phyloP scores from a whole-genome alignment of 2,797 vertebrate genomes.

The Avahi laniger region DNA sequence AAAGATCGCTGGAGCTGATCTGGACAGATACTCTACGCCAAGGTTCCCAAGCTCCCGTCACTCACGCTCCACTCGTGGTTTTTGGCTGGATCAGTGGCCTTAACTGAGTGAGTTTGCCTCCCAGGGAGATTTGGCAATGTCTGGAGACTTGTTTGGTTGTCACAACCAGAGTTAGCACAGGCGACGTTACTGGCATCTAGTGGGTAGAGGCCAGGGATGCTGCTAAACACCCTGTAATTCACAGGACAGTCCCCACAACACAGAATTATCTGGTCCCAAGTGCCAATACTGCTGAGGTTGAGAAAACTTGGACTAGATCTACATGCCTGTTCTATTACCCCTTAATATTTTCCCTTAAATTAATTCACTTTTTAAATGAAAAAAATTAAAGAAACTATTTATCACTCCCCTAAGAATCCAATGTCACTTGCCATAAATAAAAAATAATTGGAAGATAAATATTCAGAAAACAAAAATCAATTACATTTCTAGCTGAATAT shows the following conservation, averaged over 20 bases:
- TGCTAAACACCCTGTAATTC: neutral
- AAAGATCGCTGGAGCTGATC: neutral
- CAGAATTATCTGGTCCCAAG: neutral
- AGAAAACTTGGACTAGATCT: neutral
- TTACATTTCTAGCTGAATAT: neutral
- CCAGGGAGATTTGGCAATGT: neutral
- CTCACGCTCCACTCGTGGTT: neutral
- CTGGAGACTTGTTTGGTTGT: neutral
- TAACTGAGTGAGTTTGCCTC: neutral
- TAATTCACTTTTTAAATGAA: neutral
- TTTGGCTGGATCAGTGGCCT: neutral
- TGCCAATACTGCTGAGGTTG: neutral
- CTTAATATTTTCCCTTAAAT: neutral
- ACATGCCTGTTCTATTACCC: neutral
- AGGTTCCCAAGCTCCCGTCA: neutral
- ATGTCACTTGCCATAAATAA: neutral
- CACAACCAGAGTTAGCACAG: neutral
- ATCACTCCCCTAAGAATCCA: neutral
- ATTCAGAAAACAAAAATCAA: neutral
- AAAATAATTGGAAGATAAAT: neutral
- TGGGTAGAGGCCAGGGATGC: neutral
- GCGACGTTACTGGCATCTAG: neutral
- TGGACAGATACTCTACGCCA: neutral
- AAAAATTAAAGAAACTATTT: neutral
- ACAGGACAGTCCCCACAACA: fast-evolving